Evolutionary conservation across 2,113 vertebrate genomes (phyloP), one percentile per base, ranked within the genome.

Genomic region (Xenopus borealis): DNA sequence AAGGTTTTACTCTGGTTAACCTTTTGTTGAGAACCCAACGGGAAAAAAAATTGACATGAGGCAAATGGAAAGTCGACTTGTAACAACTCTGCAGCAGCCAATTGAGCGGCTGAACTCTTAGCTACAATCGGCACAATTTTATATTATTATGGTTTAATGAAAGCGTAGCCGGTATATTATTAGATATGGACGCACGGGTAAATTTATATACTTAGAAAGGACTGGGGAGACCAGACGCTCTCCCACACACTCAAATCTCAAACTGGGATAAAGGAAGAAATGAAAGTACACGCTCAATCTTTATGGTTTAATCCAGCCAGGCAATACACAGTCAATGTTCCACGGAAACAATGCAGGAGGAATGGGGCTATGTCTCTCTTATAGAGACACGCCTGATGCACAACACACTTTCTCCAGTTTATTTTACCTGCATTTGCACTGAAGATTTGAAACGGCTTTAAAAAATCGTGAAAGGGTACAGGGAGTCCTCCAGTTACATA

Each of bases 1-100:
- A 77, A 77, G 74, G 74, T 70, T 77, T 76, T 77, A 70, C 74
- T 70, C 74, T 77, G 50, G 74, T 77, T 77, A 77, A 70, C 74
- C 74, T 77, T 77, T 77, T 77, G 74, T 76, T 64, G 74, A 77
- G 67, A 70, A 53, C 44, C 66, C 58, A 23, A 47, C 33, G 33
- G 40, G 17, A 65, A 65, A 69, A 76, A 66, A 76, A 69, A 63
- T 50, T 44, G 73, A 69, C 57, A 50, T 16, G 46, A 75, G 66
- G 66, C 62, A 76, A 77, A 69, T 77, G 74, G 74, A 77, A 64
- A 69, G 74, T 57, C 74, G 69, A 70, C 74, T 77, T 77, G 74
- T 77, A 77, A 70, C 59, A 70, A 64, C 74, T 64, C 74, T 45
- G 66, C 74, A 70, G 74, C 20, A 30, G 74, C 61, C 74, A 77